Base-by-base conservation (phyloP, 2,113 vertebrate species). In the Nycticebus coucang region DNA sequence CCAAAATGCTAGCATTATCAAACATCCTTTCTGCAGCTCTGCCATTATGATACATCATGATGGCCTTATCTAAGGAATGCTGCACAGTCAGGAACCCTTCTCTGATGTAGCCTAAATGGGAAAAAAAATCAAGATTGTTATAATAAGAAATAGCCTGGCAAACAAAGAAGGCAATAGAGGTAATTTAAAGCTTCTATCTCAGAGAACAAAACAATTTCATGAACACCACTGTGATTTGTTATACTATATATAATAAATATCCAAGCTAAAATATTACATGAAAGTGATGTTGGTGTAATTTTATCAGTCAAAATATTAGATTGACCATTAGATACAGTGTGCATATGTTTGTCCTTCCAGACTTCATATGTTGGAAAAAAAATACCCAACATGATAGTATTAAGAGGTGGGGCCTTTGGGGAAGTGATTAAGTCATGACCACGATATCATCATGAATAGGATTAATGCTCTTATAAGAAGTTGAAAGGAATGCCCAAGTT, bases 11-110 rank as follows among this genome's bases (percentile, higher is more conserved):
- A 95, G 98, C 77, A 37, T 95, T 97, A 1, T 86, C 33, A 96
- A 99, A 98, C 74, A 99, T 96, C 21, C 64, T 15, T 9, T 83
- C 0, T 0, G 98, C 98, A 2, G 97, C 96, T 2, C 89, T 92
- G 69, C 95, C 96, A 92, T 98, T 97, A 1, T 99, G 98, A 18
- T 99, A 97, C 57, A 84, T 98, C 97, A 99, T 99, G 98, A 99
- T 99, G 95, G 99, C 99, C 83, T 95, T 97, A 98, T 99, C 99
- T 97, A 99, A 98, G 0, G 99, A 98, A 0, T 99, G 99, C 98
- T 99, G 99, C 53, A 99, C 96, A 0, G 98, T 97, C 96, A 99
- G 98, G 98, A 99, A 99, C 0, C 99, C 99, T 91, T 99, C 99
- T 30, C 98, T 98, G 91, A 95, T 98, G 95, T 99, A 99, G 7